Base-by-base conservation (phyloP, 2,113 vertebrate species). In the Syrrhaptes paradoxus region DNA sequence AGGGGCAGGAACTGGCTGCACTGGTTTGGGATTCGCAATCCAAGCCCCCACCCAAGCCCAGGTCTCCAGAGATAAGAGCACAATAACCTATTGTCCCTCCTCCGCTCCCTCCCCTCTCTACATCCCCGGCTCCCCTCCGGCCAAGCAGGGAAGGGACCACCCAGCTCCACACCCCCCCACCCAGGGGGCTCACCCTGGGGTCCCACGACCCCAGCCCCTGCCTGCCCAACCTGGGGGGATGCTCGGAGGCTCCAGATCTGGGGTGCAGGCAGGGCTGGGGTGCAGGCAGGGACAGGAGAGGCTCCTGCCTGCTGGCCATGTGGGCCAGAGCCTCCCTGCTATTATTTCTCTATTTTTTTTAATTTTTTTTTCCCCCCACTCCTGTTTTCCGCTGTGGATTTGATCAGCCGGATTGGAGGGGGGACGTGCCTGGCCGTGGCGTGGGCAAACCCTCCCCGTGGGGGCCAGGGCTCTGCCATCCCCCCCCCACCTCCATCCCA, bases 81-180 rank as follows among this genome's bases (percentile, higher is more conserved):
- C 95, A 97, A 97, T 94, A 95, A 96, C 92, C 94, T 87, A 93
- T 97, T 95, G 95, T 95, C 92, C 95, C 88, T 95, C 85, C 93
- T 85, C 65, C 36, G 4, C 51, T 73, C 68, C 79, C 58, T 73
- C 93, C 89, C 80, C 75, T 71, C 67, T 29, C 80, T 18, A 66
- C 28, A 66, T 66, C 76, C 82, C 38, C 62, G 4, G 22, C 66
- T 85, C 3, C 88, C 88, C 78, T 88, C 66, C 11, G 55, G 86
- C 45, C 0, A 32, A 10, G 55, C 63, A 6, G 36, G 68, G 68
- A 81, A 84, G 84, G 89, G 96, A 88, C 86, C 95, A 93, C 91
- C 86, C 91, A 43, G 68, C 68, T 10, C 57, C 63, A 14, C 43
- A 6, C 13, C 36, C 28, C 43, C 51, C 14, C 68, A 11, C 41